Evolutionary conservation across 1,140 invertebrate species (phyloP), one percentile per base, ranked within the genome.

Genomic region (Drosophila kurseongensis): DNA sequence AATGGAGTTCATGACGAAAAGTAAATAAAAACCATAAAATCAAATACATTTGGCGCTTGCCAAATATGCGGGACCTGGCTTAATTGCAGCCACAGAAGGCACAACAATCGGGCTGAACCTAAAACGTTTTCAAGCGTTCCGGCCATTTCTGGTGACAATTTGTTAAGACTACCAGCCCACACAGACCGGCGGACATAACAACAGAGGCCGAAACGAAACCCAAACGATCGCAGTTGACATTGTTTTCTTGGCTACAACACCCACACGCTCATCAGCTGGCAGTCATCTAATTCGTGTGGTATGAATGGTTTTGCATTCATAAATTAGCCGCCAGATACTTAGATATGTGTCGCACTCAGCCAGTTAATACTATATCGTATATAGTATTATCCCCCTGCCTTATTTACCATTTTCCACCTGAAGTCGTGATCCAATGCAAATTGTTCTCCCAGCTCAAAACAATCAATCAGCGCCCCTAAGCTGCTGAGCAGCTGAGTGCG

Each of bases 271-370:
- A 52, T 40, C 44, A 41, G 45, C 65, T 38, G 41, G 29, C 69
- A 68, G 74, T 81, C 83, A 86, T 88, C 83, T 86, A 86, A 88
- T 86, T 88, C 73, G 76, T 74, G 75, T 74, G 75, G 75, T 73
- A 69, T 84, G 84, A 88, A 89, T 88, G 83, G 60, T 77, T 77
- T 84, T 89, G 85, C 84, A 89, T 88, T 88, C 80, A 88, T 88
- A 88, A 88, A 88, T 88, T 88, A 89, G 80, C 80, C 61, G 65
- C 27, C 78, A 57, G 54, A 61, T 73, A 76, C 66, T 82, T 66
- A 67, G 75, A 71, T 63, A 75, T 73, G 72, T 84, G 62, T 75
- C 80, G 60, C 80, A 71, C 59, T 83, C 63, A 56, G 38, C 38
- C 42, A 59, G 29, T 44, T n/a, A 13, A 47, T 10, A n/a, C 18